Percentiles rank a stretch among this genome's conserved stretches.
Conservation (phyloP, 2,888 invertebrate genomes). For the Caenorhabditis wallacei region DNA sequence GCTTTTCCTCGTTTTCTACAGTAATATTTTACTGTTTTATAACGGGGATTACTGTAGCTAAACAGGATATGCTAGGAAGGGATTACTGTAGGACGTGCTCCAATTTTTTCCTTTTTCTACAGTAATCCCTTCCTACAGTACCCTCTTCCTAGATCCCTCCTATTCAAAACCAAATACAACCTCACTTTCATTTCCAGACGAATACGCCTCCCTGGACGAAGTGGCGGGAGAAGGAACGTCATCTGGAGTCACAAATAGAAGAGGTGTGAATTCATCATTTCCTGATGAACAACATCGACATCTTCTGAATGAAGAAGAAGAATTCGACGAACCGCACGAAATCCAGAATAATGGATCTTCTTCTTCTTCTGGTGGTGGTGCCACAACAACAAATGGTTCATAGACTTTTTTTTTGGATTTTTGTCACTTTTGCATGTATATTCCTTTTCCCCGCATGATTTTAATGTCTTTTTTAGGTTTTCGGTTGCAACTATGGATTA, state of each 20-base stretch:
- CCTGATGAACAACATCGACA: slow-evolving; percentile 17
- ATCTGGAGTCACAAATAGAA: not conserved
- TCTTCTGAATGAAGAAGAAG: slow-evolving; percentile 29
- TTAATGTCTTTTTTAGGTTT: not conserved
- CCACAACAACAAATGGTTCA: slow-evolving; percentile 13
- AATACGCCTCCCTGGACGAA: slow-evolving; percentile 73
- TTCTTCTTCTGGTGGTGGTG: not conserved
- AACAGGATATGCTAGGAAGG: too few species aligned
- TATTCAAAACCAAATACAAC: too few species aligned
- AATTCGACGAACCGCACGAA: slow-evolving; percentile 58
- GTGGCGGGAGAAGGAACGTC: slow-evolving; percentile 52
- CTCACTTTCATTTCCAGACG: slow-evolving; percentile 69
- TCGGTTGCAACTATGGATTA: not conserved
- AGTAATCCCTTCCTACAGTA: too few species aligned
- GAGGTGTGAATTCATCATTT: slow-evolving; percentile 26
- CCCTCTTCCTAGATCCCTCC: too few species aligned
- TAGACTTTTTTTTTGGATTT: slow-evolving; percentile 9
- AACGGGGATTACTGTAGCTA: too few species aligned
- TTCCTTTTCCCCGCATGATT: not conserved
- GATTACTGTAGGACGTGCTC: too few species aligned
- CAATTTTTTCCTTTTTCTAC: too few species aligned
- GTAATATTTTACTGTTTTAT: too few species aligned
- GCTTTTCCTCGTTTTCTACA: too few species aligned
- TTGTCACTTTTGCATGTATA: not conserved
- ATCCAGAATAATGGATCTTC: slow-evolving; percentile 13